Conservation (phyloP, 1,140 invertebrate species). For the Penaeus vannamei region DNA sequence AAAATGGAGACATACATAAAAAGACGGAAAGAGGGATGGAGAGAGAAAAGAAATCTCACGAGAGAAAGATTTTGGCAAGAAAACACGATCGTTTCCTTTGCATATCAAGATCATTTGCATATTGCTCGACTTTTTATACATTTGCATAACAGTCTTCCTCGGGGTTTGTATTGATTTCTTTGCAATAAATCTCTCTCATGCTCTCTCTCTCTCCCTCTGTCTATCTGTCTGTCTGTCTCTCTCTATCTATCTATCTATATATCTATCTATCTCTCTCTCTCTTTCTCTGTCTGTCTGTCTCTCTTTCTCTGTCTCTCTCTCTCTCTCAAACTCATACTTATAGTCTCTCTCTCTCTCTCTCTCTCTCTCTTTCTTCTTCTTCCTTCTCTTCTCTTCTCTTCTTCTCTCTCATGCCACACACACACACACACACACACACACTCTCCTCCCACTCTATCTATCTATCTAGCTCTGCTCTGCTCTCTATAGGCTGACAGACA, state of each 20-base stretch:
- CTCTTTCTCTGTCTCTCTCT: conserved; percentile 25
- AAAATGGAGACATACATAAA: not conserved
- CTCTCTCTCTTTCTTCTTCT: conserved; percentile 31
- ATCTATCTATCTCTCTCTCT: conserved; percentile 2
- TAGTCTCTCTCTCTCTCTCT: conserved; percentile 31
- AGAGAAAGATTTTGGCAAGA: not conserved
- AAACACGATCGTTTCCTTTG: too few species aligned
- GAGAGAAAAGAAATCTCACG: not conserved
- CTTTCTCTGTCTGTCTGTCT: conserved; percentile 5
- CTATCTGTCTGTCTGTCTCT: conserved; percentile 25
- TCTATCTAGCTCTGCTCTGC: too few species aligned
- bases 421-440: too few species aligned
- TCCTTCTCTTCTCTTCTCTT: not conserved
- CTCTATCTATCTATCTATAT: too few species aligned
- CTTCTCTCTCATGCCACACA: too few species aligned
- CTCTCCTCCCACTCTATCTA: too few species aligned
- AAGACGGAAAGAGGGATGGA: not conserved
- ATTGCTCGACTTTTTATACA: too few species aligned
- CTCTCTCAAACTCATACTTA: too few species aligned
- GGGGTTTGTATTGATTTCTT: not conserved
- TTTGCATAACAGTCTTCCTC: too few species aligned
- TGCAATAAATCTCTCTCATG: not conserved
- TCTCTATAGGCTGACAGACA: too few species aligned
- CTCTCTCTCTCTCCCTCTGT: conserved; percentile 27
- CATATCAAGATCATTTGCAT: too few species aligned